Evolutionary conservation across 2,113 vertebrate species (phyloP), one percentile per base, ranked within the genome.

Genomic region (Lamprotornis superbus): DNA sequence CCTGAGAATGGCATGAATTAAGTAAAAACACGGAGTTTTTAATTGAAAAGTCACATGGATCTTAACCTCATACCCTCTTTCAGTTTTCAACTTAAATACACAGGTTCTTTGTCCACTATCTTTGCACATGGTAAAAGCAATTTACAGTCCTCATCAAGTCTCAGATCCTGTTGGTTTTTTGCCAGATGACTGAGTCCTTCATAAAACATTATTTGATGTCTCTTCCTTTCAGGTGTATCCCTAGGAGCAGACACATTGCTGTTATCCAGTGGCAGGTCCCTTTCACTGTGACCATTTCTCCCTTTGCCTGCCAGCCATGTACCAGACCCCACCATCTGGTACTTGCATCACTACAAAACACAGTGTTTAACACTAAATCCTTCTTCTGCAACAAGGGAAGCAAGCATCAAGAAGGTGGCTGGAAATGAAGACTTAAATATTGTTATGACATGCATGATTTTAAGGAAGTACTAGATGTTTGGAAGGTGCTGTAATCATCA

Each of bases 231-330:
- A 50, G 33, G 18, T 28, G 4, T 13, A 28, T 18, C 9, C 55
- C 53, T 47, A 14, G 60, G 24, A 83, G 30, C 19, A 75, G 39
- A 49, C 9, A n/a, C 23, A 7, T 5, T 42, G 25, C 14, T 55
- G 33, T 24, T 40, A 20, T 8, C 13, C 30, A 13, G 1, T 6
- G 23, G 10, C 9, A 10, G 0, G 0, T 12, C 42, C 17, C 20
- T 84, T 53, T 84, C 64, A 17, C 23, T 33, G 13, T 28, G 25
- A 23, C 35, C 28, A 30, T 59, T 79, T 75, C 28, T 42, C 28
- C 57, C 7, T 67, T 35, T 67, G 22, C 11, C 56, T 42, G 10
- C 21, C 35, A 92, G 74, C 11, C 44, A 4, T 27, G 42, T 8
- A 76, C 42, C 21, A 15, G n/a, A 69, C 24, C 5, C 15, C 64